phyloP scores from a whole-genome alignment of 2,797 vertebrate species.

The Fundulus diaphanus region DNA sequence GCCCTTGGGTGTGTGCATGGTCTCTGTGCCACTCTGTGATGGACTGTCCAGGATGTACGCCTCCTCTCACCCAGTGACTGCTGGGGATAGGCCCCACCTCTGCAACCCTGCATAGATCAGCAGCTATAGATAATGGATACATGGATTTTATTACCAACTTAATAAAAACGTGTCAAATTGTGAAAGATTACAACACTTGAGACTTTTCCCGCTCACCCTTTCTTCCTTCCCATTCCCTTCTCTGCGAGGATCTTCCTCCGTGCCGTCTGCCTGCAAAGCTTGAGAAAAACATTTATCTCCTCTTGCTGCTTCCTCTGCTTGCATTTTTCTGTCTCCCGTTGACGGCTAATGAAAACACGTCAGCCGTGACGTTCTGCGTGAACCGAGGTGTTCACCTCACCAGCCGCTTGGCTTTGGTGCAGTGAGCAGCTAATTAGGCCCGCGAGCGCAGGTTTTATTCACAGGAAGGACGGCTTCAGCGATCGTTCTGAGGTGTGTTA shows the following conservation, averaged over 20 bases:
- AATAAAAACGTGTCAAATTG: too few relatives aligned
- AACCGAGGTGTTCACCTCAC: slow-evolving; percentile 11
- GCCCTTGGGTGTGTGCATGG: too few relatives aligned
- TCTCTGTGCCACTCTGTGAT: too few relatives aligned
- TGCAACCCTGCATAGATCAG: too few relatives aligned
- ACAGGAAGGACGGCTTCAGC: not conserved
- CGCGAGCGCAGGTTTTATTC: not conserved
- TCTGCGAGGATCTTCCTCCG: not conserved
- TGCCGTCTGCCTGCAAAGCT: not conserved
- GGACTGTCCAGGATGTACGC: too few relatives aligned
- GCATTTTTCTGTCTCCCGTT: not conserved
- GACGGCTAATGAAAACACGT: not conserved
- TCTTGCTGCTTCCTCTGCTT: too few relatives aligned
- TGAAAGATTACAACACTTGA: not conserved
- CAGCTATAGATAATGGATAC: too few relatives aligned
- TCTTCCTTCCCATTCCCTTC: not conserved
- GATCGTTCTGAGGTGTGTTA: not conserved
- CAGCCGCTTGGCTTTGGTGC: not conserved
- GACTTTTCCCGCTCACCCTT: not conserved
- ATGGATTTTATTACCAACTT: too few relatives aligned
- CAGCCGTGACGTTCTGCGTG: slow-evolving; percentile 15
- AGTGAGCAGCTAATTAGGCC: slow-evolving; percentile 26
- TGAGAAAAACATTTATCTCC: not conserved
- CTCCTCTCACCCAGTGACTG: too few relatives aligned
- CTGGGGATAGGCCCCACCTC: too few relatives aligned